These are phyloP conservation scores for Cephalopterus ornatus DNA, from an alignment of 2,113 vertebrate genomes.

Conservation along the genomic window DNA sequence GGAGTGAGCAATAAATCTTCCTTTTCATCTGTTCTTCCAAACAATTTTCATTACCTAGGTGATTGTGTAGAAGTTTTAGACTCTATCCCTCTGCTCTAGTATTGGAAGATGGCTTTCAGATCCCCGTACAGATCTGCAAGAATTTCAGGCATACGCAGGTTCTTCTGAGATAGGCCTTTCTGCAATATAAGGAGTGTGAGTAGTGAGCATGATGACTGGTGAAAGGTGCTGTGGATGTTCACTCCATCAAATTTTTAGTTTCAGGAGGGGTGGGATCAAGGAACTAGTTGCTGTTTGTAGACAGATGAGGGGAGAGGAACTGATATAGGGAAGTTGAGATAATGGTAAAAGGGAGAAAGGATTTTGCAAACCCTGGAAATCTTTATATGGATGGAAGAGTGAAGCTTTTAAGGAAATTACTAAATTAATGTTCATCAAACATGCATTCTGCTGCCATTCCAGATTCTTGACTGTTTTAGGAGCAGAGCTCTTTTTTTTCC, in stretches of 20 bases:
- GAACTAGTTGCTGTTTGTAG: neutral
- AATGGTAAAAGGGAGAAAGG: neutral
- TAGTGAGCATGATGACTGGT: neutral
- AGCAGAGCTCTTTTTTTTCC: neutral
- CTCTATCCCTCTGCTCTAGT: neutral
- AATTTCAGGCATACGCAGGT: neutral
- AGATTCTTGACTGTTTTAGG: neutral
- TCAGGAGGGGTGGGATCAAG: neutral
- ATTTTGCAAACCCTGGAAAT: neutral
- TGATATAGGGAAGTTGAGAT: neutral
- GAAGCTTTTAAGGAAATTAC: neutral
- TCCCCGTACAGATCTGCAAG: neutral
- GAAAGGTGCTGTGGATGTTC: neutral
- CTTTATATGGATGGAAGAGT: neutral
- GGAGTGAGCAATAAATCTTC: neutral
- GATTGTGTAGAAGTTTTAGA: neutral
- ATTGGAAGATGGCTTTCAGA: neutral
- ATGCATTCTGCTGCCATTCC: neutral
- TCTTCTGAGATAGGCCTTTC: neutral
- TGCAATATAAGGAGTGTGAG: neutral
- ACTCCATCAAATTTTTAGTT: neutral
- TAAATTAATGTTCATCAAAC: neutral
- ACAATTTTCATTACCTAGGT: neutral
- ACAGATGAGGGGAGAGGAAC: neutral
- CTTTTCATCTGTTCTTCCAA: neutral